Evolutionary conservation across 2,888 invertebrate genomes (phyloP).

Genomic region (Amiota minor): DNA sequence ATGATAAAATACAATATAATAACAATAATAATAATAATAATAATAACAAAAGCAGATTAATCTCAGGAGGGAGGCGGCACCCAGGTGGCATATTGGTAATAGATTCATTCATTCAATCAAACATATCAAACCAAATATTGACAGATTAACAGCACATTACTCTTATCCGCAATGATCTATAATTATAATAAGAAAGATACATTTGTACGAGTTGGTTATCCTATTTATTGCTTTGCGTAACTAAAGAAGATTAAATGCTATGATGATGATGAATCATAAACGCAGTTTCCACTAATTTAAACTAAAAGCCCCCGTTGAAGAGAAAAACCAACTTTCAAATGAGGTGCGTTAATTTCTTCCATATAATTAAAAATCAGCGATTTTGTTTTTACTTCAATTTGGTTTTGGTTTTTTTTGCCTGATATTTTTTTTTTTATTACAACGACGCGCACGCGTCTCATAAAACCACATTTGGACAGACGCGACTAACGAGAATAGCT

Average conservation of each 20-base stretch:
- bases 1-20: neutral
- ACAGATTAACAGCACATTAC: slow-evolving; percentile 20
- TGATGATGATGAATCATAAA: no score
- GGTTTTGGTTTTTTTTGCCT: no score
- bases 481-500: neutral
- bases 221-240: neutral
- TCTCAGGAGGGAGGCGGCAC: neutral
- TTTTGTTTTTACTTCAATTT: no score
- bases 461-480: no score
- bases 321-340: no score
- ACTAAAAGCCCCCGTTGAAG: no score
- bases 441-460: slow-evolving; percentile 16
- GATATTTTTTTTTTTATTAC: neutral
- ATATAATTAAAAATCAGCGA: no score
- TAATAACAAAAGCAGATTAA: neutral
- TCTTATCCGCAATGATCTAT: no score
- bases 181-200: no score
- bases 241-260: no score
- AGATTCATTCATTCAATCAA: neutral
- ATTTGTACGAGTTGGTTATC: neutral
- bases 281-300: no score
- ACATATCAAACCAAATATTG: slow-evolving; percentile 9
- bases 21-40: neutral
- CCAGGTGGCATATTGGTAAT: neutral
- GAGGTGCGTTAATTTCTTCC: no score